Conservation (phyloP, 2,797 vertebrate genomes). For the Chloroceryle inda region DNA sequence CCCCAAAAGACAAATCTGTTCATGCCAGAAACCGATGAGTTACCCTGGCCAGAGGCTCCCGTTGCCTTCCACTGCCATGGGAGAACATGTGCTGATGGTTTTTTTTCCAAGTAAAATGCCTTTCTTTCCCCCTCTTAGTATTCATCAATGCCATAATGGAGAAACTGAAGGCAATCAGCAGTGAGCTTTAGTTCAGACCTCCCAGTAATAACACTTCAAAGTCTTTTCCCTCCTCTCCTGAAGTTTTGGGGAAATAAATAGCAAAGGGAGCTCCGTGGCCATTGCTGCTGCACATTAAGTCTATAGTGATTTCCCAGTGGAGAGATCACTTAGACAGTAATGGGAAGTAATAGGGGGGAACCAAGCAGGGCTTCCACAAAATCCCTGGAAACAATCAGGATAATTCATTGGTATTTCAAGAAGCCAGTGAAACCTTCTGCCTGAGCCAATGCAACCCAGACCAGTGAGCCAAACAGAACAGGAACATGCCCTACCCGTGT, state of each 20-base stretch:
- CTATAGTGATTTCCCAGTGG: conserved; percentile 61
- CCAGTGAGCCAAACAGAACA: neutral
- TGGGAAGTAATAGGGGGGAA: conserved; percentile 57
- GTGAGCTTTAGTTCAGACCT: neutral
- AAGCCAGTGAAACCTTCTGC: neutral
- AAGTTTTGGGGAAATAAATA: conserved; percentile 51
- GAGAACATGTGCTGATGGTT: neutral
- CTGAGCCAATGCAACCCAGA: neutral
- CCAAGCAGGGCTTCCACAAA: conserved; percentile 55
- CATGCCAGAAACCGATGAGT: neutral
- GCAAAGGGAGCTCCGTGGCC: conserved; percentile 2
- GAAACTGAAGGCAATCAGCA: conserved; percentile 2
- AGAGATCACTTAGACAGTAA: conserved; percentile 64
- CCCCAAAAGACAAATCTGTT: neutral
- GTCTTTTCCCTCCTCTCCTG: neutral
- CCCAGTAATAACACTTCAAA: neutral
- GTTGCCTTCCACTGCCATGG: neutral
- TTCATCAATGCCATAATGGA: neutral
- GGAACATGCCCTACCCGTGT: neutral
- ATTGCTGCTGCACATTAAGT: conserved; percentile 41
- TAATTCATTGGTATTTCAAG: conserved; percentile 50
- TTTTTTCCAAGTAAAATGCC: neutral
- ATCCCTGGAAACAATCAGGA: conserved; percentile 36
- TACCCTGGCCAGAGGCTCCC: neutral
- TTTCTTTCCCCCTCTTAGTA: neutral